Evolutionary conservation across 2,888 invertebrate species (phyloP).

Genomic region (Zaprionus obscuricornis): DNA sequence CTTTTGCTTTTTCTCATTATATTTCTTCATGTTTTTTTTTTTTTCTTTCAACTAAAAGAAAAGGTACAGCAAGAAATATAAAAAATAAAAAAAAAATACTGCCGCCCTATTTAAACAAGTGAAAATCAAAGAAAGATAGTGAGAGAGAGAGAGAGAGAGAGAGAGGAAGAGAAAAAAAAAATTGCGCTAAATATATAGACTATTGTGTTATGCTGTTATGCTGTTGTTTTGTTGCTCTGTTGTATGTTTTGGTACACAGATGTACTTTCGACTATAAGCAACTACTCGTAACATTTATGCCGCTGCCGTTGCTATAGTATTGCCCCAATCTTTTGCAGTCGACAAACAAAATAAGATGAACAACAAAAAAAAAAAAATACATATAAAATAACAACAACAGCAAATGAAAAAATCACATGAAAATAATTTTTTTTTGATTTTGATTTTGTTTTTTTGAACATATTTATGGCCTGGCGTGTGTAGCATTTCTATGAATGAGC

Average conservation of each 20-base stretch:
- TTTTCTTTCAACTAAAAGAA: constrained; percentile 9
- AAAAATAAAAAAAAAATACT: constrained; percentile 21
- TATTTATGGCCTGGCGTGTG: constrained; percentile 26
- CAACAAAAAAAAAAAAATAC: constrained; percentile 44
- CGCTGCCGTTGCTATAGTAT: too few relatives aligned
- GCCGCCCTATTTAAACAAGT: constrained; percentile 50
- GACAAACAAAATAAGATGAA: constrained; percentile 11
- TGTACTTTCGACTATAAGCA: constrained; percentile 48
- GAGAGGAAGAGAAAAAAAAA: constrained; percentile 27
- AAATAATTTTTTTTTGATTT: constrained; percentile 35
- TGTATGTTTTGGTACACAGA: constrained; percentile 39
- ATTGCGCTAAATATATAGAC: constrained; percentile 65
- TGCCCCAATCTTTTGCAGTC: not conserved
- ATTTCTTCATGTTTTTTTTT: too few relatives aligned
- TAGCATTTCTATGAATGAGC: constrained; percentile 48
- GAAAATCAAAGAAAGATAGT: constrained; percentile 19
- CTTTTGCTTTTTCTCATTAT: too few relatives aligned
- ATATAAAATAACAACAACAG: constrained; percentile 33
- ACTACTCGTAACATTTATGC: constrained; percentile 18
- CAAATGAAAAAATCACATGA: constrained; percentile 46
- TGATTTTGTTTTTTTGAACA: constrained; percentile 23
- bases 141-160: too few relatives aligned
- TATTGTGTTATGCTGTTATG: not conserved
- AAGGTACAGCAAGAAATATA: not conserved
- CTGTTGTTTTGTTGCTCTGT: constrained; percentile 21